Percentiles rank a stretch among this genome's conserved stretches.
These are phyloP conservation scores for Palloptera scutellata DNA, from an alignment of 2,888 invertebrate genomes.

Conservation along the genomic window DNA sequence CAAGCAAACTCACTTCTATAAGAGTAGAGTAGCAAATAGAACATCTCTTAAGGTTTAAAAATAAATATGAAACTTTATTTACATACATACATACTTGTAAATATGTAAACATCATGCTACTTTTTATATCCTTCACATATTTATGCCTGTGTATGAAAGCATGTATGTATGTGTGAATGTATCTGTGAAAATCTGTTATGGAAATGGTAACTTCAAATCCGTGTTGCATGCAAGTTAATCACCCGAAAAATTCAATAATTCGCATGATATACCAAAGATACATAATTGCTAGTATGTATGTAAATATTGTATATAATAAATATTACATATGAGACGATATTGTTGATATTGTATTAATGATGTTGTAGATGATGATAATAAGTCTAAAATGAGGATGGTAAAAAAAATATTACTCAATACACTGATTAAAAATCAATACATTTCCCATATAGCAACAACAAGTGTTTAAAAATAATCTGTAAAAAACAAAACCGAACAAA, in stretches of 20 bases:
- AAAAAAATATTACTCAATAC: conserved; percentile 7
- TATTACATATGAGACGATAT: no score
- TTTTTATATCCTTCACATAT: no score
- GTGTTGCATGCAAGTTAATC: conserved; percentile 53
- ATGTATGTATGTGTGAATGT: neutral
- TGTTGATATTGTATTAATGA: no score
- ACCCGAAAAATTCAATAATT: conserved; percentile 55
- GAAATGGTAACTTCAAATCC: neutral
- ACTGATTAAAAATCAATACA: conserved; percentile 54
- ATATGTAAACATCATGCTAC: no score
- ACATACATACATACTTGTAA: no score
- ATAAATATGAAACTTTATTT: no score
- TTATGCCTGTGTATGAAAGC: neutral
- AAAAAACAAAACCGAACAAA: neutral
- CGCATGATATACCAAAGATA: conserved; percentile 15
- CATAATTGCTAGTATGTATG: no score
- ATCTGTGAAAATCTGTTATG: conserved; percentile 6
- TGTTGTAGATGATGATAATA: no score
- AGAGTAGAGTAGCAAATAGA: no score
- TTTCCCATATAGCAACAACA: conserved; percentile 16
- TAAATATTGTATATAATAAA: no score
- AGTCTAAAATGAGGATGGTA: neutral
- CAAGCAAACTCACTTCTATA: no score
- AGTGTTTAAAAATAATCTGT: conserved; percentile 6
- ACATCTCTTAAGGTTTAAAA: no score